A percentile compares a stretch with the other conserved stretches of the same genome.
These are phyloP conservation scores for Cairina moschata DNA, from an alignment of 2,113 vertebrate genomes.

Conservation along the genomic window DNA sequence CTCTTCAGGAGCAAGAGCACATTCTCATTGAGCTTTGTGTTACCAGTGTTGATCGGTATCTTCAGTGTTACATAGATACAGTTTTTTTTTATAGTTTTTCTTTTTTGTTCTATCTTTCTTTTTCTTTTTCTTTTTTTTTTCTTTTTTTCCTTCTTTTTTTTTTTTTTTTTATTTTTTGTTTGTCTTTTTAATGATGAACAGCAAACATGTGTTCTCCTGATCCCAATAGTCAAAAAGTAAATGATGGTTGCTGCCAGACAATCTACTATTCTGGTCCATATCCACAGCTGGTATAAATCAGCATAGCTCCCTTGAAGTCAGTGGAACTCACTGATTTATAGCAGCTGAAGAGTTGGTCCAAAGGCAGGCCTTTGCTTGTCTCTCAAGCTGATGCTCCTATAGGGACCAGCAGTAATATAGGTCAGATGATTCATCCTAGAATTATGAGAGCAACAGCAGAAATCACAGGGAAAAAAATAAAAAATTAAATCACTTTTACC, in stretches of 20 bases:
- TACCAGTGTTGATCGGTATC: not conserved
- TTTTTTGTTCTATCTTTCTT: not conserved
- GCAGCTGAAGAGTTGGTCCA: not conserved
- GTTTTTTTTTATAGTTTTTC: not conserved
- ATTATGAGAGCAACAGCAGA: not conserved
- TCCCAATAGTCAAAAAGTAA: not conserved
- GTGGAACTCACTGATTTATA: conserved; percentile 5
- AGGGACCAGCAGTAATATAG: not conserved
- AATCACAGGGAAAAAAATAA: not conserved
- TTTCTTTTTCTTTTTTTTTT: not conserved
- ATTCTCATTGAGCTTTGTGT: not conserved
- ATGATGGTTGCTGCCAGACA: not conserved
- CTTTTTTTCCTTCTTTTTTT: not conserved
- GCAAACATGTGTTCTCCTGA: not conserved
- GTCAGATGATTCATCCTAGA: not conserved
- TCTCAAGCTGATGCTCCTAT: not conserved
- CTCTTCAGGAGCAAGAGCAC: not conserved
- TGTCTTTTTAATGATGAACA: not conserved
- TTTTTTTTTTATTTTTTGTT: too few species aligned
- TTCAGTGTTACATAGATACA: accelerated
- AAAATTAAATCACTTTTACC: not conserved
- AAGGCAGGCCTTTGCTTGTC: not conserved
- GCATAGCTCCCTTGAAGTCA: not conserved
- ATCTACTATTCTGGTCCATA: not conserved
- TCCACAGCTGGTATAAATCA: conserved; percentile 24